A percentile compares a stretch with the other conserved stretches of the same genome.
Evolutionary conservation across 2,888 invertebrate species (phyloP).

Genomic region (Lamellibrachia satsuma): DNA sequence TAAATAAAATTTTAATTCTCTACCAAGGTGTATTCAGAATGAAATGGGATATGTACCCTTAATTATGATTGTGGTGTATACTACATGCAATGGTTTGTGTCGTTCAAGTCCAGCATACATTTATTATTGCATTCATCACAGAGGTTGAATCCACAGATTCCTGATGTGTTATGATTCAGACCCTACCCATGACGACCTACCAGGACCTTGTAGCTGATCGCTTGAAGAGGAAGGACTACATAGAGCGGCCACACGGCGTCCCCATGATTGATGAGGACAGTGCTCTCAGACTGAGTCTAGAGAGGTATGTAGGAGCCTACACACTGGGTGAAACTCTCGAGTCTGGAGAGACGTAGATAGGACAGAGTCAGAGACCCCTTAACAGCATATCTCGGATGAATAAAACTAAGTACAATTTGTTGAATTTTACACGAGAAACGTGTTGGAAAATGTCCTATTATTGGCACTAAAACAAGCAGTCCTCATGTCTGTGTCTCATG

Average conservation of each 20-base stretch:
- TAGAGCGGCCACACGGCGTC: constrained; percentile 52
- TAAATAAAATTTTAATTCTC: neutral
- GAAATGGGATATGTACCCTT: neutral
- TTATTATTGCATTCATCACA: neutral
- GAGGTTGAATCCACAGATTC: neutral
- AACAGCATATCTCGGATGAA: neutral
- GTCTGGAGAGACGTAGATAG: no score
- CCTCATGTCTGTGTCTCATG: neutral
- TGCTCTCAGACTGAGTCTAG: neutral
- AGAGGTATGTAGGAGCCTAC: neutral
- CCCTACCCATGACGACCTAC: constrained; percentile 60
- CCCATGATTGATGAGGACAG: constrained; percentile 56
- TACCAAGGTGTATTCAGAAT: neutral
- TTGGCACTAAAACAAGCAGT: neutral
- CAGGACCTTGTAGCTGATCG: constrained; percentile 57
- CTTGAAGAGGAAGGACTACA: constrained; percentile 50
- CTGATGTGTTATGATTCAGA: constrained; percentile 39
- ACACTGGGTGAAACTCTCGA: no score
- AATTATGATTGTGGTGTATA: neutral
- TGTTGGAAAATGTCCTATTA: neutral
- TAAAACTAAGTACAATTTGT: neutral
- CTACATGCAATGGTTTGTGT: neutral
- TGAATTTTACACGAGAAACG: neutral
- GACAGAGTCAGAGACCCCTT: neutral
- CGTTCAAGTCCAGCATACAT: neutral